Base-by-base conservation (phyloP, 1,140 invertebrate genomes). In the Drosophila mauritiana region DNA sequence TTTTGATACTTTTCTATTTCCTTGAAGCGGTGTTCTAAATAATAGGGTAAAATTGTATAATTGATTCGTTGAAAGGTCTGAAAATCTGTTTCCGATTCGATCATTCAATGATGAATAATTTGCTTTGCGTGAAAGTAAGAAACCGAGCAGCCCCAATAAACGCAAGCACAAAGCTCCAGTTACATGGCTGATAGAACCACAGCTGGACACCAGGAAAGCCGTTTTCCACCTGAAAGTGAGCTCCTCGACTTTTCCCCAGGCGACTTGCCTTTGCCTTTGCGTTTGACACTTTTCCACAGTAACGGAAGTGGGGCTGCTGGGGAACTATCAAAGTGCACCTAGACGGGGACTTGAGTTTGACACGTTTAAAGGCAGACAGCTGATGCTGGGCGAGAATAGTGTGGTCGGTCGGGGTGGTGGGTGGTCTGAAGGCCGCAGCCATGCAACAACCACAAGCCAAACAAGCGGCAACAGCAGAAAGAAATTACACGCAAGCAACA, bases 381-480 rank as follows among this genome's bases (percentile, higher is more conserved):
- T 53, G 22, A 43, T 42, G 31, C n/a, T n/a, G 36, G 56, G 27
- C 0, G 17, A 39, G 25, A 39, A 67, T 17, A 10, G 31, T 13
- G 25, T 2, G 58, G 42, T 15, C 2, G n/a, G 13, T 31, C 3
- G 20, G 6, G 27, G 1, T 31, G 31, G 37, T 13, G 11, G 12
- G 37, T 12, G 55, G 46, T 37, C 31, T 37, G 56, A 46, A 61
- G 62, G 62, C 20, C 59, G 34, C 27, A 67, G 12, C 42, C 45
- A 53, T 36, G 43, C 62, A 78, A 55, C 63, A 78, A 67, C 83
- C 82, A 68, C 82, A 86, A 82, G 70, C 64, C 74, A 68, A 88
- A 86, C 82, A 86, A 85, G 78, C 69, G 52, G 74, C 55, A 75
- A 67, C 82, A 86, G 63, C 49, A 78, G 59, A 80, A 86, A 72